Base-by-base conservation (phyloP, 1,140 invertebrate species). In the Monomorium pharaonis region DNA sequence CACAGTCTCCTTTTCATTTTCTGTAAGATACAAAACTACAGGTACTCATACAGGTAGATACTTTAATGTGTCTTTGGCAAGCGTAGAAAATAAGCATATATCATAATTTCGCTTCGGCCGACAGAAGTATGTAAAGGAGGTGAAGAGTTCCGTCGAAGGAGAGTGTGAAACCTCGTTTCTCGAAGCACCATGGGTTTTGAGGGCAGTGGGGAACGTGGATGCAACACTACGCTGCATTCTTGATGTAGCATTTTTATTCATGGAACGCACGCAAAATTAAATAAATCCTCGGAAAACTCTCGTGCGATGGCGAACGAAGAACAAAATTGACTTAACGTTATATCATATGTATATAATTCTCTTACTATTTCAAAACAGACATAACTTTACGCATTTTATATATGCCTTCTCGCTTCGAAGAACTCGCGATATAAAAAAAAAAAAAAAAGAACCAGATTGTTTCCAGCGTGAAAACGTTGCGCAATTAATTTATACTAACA, bases 111-210 rank as follows among this genome's bases (percentile, higher is more conserved):
- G 60, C 56, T 30, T 54, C 47, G 33, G 21, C 33, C 62, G 21
- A 4, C 44, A 21, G 30, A 24, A 54, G 63, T 80, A 80, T 69
- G 51, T 30, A 56, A 62, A 80, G 47, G 63, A 80, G 47, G 63
- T n/a, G 30, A 67, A 44, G 21, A 77, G 67, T 37, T 51, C 62
- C 49, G 67, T 51, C 51, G 74, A 85, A 80, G 54, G 84, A 86
- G 75, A 86, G 75, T 56, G 84, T 77, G 84, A 89, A 89, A 88
- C 49, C 76, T 86, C 27, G 37, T 88, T 86, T 81, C 87, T 62
- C 65, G 62, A 44, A 37, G 75, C 54, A 42, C 14, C 72, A 56
- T 16, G 56, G n/a, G 42, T 80, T 89, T 86, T 51, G 74, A 80
- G 87, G 83, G 75, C 74, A 85, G 37, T 9, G 21, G 51, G n/a